Evolutionary conservation across 1,140 invertebrate genomes (phyloP), one percentile per base, ranked within the genome.

Genomic region (Melanaphis sacchari): DNA sequence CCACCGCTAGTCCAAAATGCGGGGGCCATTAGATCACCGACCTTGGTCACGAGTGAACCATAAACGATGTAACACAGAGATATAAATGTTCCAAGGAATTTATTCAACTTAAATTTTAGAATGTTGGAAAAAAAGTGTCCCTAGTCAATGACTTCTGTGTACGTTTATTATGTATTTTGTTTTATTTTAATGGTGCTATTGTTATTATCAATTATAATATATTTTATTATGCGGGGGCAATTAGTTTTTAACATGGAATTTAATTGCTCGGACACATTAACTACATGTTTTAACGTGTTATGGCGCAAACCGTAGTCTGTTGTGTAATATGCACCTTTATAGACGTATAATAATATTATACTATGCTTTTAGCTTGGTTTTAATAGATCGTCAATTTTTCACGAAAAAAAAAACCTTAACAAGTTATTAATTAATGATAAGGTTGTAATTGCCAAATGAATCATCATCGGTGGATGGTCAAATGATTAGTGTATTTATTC

Each of bases 11-110:
- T n/a, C n/a, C 18, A 52, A 88, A 52, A 49, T 46, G 87, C 87
- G 87, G 87, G 85, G 85, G 43, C 87, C 43, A 36, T 89, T 89
- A 54, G 31, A 89, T 92, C n/a, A 31, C 26, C 43, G n/a, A 92
- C 91, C 91, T 92, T 92, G 91, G 91, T 49, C 66, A 82, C 59
- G 91, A 92, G 76, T 36, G 91, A 66, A 91, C 90, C 90, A 91
- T 82, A 91, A 91, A 91, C 90, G 90, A 91, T 91, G 90, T 91
- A 91, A 91, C 59, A 82, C 90, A 82, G 66, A 91, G 90, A 91
- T 91, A 91, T 66, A 66, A 43, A 91, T 43, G n/a, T 46, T 91
- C 90, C 90, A 91, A 91, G 90, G 66, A 76, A 52, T 89, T 52
- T 38, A 89, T 21, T 89, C n/a, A 2, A 87, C 41, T 46, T 36